Evolutionary conservation across 2,888 invertebrate species (phyloP), one percentile per base, ranked within the genome.

Genomic region (Morpho deidamia): DNA sequence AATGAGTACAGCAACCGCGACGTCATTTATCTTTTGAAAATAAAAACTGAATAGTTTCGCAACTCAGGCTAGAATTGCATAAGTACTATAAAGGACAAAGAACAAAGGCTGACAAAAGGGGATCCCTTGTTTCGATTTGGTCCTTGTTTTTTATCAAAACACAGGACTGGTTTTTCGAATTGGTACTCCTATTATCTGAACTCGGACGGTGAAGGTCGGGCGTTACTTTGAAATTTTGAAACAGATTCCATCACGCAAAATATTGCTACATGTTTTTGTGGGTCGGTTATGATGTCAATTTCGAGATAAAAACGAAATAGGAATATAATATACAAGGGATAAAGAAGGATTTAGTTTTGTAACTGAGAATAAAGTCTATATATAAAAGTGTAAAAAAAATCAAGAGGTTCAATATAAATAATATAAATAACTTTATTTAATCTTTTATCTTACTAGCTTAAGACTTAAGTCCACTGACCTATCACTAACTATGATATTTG

Each of bases 221-320:
- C 75, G 72, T 78, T 81, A 81, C 76, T 78, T 78, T 71, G 73
- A 77, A 69, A 79, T 79, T 83, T 72, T 82, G 78, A 78, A 83
- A 72, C 76, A 80, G 78, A 88, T 88, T 86, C 86, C 85, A 63
- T 78, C 88, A 88, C 85, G 87, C 88, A 83, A 84, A 87, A 85
- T 83, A 85, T 83, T 79, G 70, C 70, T 70, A 65, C 68, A 70
- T 71, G 67, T 69, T 76, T 72, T 73, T 56, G 23, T 47, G 47
- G 10, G 33, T 44, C 11, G 32, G 10, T n/a, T 40, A 44, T 42
- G 49, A 42, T 48, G 48, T 42, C 14, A 34, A 12, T 33, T 48
- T 23, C 23, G 23, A 23, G 23, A 23, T 23, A 23, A 23, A 23
- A 23, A 23, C 23, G 23, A 23, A 23, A 23, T 23, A 23, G 5